These are phyloP conservation scores for Mastomys coucha DNA, from an alignment of 2,113 vertebrate species.

Conservation along the genomic window DNA sequence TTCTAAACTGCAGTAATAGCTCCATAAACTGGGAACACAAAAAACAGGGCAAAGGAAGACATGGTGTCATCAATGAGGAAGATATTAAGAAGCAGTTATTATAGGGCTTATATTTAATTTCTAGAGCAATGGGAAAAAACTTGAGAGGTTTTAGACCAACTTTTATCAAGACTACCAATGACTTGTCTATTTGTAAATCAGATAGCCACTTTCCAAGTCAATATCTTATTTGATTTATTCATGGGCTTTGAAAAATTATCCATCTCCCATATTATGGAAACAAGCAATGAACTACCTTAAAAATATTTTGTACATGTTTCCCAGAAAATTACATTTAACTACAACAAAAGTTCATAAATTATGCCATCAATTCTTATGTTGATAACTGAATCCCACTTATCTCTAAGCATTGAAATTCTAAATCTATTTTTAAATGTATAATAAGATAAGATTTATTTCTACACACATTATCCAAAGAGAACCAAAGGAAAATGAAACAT, in stretches of 20 bases:
- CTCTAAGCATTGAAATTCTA: background rate
- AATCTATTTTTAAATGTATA: background rate
- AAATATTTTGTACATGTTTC: background rate
- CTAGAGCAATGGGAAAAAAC: background rate
- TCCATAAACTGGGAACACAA: background rate
- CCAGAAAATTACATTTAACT: background rate
- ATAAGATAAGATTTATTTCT: background rate
- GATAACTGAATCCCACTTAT: background rate
- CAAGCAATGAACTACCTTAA: background rate
- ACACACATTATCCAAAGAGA: background rate
- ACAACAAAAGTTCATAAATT: background rate
- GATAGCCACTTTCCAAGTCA: background rate
- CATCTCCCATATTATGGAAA: background rate
- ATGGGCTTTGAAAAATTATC: background rate
- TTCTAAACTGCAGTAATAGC: background rate
- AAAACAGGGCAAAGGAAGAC: rapidly evolving
- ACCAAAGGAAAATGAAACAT: background rate
- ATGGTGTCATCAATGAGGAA: too few species aligned
- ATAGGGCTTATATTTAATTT: background rate
- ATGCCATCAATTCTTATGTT: background rate
- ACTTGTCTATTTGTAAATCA: background rate
- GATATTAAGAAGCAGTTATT: background rate
- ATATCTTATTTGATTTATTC: background rate
- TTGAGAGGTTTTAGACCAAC: background rate
- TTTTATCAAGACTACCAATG: background rate